Base-by-base conservation (phyloP, 2,113 vertebrate species). In the Lucifuga dentata region DNA sequence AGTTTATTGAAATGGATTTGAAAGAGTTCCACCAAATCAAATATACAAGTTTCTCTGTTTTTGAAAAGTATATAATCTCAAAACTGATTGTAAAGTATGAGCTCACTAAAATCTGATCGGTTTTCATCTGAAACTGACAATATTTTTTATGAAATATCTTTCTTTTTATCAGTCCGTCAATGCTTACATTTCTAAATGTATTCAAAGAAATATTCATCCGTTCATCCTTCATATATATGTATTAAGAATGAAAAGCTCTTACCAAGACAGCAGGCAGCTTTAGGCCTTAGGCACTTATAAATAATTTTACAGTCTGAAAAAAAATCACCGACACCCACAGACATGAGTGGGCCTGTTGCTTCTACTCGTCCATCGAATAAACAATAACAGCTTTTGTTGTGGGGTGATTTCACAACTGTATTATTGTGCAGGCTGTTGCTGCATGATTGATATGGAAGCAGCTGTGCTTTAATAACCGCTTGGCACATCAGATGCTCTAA, bases 391-490 rank as follows among this genome's bases (percentile, higher is more conserved):
- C 36, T 46, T 23, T 26, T 19, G 32, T 2, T 2, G 29, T 8
- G 39, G 32, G 13, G 26, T 15, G 33, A 49, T 59, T 41, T 64
- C 57, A 59, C 56, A 53, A 26, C 17, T 49, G 57, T 55, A 26
- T 50, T 43, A 6, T 48, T 53, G 39, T 24, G 15, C 26, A 11
- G 11, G 44, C 51, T 39, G 32, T 39, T 16, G 35, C 19, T n/a
- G 11, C 5, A 17, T 60, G 11, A 60, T 46, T 8, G 36, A 63
- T 43, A 21, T 38, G 38, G 11, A 35, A 20, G 20, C 50, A 60
- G 65, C 38, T 57, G 59, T 41, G 26, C 58, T 74, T 62, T 53
- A 43, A 45, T 39, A 74, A 63, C 29, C 11, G 45, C 53, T 55
- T 50, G 43, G 53, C 39, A 46, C 68, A 33, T 62, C 53, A 66